phyloP scores from a whole-genome alignment of 2,797 vertebrate species.

The Lates japonicus region DNA sequence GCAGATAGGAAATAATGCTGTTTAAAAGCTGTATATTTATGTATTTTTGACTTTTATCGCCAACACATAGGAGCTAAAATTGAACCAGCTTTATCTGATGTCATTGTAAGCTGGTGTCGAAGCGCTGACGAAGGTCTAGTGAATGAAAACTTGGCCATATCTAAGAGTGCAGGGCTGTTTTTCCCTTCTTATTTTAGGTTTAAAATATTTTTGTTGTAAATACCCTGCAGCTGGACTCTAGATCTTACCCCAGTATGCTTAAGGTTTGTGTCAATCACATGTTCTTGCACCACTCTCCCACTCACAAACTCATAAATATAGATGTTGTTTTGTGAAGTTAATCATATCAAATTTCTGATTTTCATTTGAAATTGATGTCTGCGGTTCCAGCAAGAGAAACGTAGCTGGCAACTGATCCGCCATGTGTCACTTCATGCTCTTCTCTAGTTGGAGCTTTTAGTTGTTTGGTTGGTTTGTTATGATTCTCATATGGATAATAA shows the following conservation, averaged over 20 bases:
- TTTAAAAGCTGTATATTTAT: too few relatives aligned
- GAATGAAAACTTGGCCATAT: too few relatives aligned
- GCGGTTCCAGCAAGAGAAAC: neutral
- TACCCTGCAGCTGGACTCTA: too few relatives aligned
- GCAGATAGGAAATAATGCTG: too few relatives aligned
- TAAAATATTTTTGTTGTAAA: too few relatives aligned
- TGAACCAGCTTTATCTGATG: neutral
- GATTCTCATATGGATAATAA: constrained; percentile 49
- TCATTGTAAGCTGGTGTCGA: too few relatives aligned
- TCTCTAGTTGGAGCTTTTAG: constrained; percentile 23
- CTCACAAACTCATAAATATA: neutral
- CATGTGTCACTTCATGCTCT: neutral
- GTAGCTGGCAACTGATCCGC: constrained; percentile 4
- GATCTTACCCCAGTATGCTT: too few relatives aligned
- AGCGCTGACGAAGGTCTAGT: too few relatives aligned
- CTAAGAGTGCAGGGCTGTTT: too few relatives aligned
- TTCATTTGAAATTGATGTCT: neutral
- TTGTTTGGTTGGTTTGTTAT: constrained; percentile 21
- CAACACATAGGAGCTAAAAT: too few relatives aligned
- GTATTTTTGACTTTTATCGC: too few relatives aligned
- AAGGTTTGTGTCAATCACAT: neutral
- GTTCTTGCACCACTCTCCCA: neutral
- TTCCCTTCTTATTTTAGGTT: too few relatives aligned
- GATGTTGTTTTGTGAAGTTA: neutral
- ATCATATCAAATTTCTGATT: neutral